phyloP scores from a whole-genome alignment of 2,113 vertebrate species.

The western clawed frog (Xenopus tropicalis) region DNA sequence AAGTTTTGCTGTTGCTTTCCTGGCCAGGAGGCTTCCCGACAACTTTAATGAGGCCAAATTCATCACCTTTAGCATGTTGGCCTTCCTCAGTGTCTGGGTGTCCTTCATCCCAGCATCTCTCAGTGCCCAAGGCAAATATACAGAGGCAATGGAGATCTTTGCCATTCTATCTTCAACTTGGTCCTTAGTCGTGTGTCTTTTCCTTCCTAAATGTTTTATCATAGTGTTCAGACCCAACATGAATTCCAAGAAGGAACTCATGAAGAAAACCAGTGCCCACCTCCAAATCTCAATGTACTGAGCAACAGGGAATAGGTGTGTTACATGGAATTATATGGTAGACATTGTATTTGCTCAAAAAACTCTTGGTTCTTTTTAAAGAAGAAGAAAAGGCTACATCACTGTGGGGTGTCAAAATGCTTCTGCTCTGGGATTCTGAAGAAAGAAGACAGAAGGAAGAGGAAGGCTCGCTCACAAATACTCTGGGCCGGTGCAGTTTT shows the following conservation, averaged over 20 bases:
- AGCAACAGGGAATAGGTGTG: no score
- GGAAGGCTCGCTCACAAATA: no score
- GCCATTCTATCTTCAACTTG: slow-evolving; percentile 35
- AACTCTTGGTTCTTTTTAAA: no score
- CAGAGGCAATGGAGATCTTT: slow-evolving; percentile 43
- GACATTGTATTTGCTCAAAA: no score
- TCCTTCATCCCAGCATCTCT: slow-evolving; percentile 25
- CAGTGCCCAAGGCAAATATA: slow-evolving; percentile 31
- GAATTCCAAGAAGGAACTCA: slow-evolving; percentile 35
- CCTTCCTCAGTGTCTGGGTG: slow-evolving; percentile 41
- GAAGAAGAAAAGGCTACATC: no score
- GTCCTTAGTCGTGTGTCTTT: slow-evolving; percentile 17
- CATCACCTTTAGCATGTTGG: slow-evolving; percentile 48
- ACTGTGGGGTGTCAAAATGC: no score
- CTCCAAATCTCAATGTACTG: no score
- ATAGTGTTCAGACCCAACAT: slow-evolving; percentile 23
- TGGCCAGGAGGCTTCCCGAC: slow-evolving; percentile 43
- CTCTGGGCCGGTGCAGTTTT: no score
- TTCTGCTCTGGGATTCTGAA: no score
- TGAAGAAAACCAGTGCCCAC: not conserved
- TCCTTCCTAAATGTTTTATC: slow-evolving; percentile 34
- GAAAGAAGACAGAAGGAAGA: no score
- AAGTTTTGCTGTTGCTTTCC: slow-evolving; percentile 44
- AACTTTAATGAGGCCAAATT: slow-evolving; percentile 48
- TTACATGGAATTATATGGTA: no score